Base-by-base conservation (phyloP, 1,140 invertebrate species). In the Temnothorax nylanderi region DNA sequence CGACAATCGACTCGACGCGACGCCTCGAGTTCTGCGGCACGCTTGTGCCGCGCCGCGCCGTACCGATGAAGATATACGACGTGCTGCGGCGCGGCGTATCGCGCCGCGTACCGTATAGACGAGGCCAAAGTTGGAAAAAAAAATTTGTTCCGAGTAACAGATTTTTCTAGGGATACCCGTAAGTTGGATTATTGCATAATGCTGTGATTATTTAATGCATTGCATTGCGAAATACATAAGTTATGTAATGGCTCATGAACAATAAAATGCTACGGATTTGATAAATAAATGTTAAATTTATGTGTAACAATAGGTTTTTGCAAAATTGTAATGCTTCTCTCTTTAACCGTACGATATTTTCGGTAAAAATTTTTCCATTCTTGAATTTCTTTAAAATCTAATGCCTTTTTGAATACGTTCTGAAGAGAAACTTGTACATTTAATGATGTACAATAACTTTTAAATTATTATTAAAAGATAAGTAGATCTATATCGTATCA, bases 1-100 rank as follows among this genome's bases (percentile, higher is more conserved):
- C 80, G 64, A 80, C 75, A 80, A 86, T 81, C 71, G 86, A 60
- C 44, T 86, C 76, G 75, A 54, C 26, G 26, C 26, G 26, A 26
- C 60, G 85, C 76, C 64, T 49, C 80, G 67, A 86, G 76, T 60
- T 69, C 51, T 26, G 32, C 51, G 11, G 16, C 80, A 76, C 34
- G 37, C 10, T 6, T 26, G 37, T 26, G 76, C 60, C 18, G 58
- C n/a, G 76, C 60, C 18, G 58, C n/a, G 54, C 54, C 21, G 56
- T 21, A 71, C 32, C 77, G 62, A 54, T 54, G 77, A 41, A 80
- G 62, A 80, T 80, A 80, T 37, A 80, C 32, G 82, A 77, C 72
- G 60, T 47, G 60, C 74, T n/a, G 60, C n/a, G 75, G 21, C 34
- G 60, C n/a, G 75, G 16, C 56, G 41, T 60, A 54, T 26, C 56